Evolutionary conservation across 2,797 vertebrate genomes (phyloP).

Genomic region (Crax fasciolata): DNA sequence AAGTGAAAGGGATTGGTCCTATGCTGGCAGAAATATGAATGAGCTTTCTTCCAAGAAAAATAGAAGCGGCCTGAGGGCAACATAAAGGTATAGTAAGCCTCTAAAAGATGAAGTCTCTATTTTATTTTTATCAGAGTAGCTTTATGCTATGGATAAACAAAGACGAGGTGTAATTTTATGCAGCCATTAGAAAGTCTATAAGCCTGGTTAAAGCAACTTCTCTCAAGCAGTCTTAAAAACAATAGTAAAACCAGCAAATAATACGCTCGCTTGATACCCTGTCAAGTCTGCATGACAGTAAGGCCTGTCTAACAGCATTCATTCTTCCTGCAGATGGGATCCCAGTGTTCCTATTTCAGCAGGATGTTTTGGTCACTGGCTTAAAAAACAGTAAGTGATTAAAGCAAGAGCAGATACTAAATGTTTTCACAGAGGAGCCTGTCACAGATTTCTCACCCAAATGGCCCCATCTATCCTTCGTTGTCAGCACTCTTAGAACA

Average conservation of each 20-base stretch:
- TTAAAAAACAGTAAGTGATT: slow-evolving; percentile 55
- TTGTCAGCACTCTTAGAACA: background rate
- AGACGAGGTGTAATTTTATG: slow-evolving; percentile 52
- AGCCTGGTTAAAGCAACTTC: slow-evolving; percentile 32
- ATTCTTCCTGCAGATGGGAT: slow-evolving; percentile 30
- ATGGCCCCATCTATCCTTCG: slow-evolving; percentile 28
- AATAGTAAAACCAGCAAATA: slow-evolving; percentile 31
- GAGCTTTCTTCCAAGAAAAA: slow-evolving; percentile 26
- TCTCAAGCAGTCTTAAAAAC: slow-evolving; percentile 33
- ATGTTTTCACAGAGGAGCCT: slow-evolving; percentile 57
- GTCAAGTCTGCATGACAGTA: accelerated
- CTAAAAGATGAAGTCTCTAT: slow-evolving; percentile 26
- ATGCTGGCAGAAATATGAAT: slow-evolving; percentile 45
- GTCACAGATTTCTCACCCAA: slow-evolving; percentile 47
- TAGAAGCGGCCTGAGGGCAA: background rate
- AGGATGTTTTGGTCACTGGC: slow-evolving; percentile 53
- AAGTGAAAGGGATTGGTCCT: slow-evolving; percentile 3
- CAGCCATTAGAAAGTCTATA: slow-evolving; percentile 30
- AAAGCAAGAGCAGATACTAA: slow-evolving; percentile 1
- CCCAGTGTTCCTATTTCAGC: slow-evolving; percentile 21
- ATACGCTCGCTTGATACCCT: background rate
- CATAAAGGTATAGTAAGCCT: slow-evolving; percentile 46
- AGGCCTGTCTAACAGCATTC: background rate
- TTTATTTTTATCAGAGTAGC: slow-evolving; percentile 43
- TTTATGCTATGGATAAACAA: slow-evolving; percentile 54